These are phyloP conservation scores for Drosophila testacea DNA, from an alignment of 2,888 invertebrate genomes.

Conservation along the genomic window DNA sequence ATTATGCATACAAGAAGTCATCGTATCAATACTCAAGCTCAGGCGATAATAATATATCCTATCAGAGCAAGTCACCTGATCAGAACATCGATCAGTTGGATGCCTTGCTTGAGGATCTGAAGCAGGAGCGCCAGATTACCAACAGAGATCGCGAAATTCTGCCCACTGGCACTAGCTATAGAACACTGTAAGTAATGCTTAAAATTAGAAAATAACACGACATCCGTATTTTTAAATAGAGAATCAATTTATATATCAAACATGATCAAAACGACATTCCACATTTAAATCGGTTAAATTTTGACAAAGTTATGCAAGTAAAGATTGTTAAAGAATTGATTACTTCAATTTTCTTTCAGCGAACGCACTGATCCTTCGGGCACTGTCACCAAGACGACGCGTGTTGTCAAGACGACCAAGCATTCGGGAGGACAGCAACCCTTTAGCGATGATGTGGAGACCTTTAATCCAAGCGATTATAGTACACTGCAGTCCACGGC, in stretches of 20 bases:
- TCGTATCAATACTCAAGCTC: constrained; percentile 84
- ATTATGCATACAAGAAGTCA: constrained; percentile 83
- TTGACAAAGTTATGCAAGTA: too few relatives aligned
- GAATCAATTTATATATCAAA: too few relatives aligned
- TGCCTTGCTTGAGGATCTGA: constrained; percentile 90
- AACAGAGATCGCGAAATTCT: constrained; percentile 66
- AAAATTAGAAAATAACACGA: neutral
- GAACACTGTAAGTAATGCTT: constrained; percentile 79
- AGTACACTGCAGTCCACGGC: constrained; percentile 77
- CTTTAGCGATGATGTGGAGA: constrained; percentile 75
- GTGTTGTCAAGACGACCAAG: constrained; percentile 80
- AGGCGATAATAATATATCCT: constrained; percentile 75
- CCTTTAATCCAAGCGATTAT: constrained; percentile 74
- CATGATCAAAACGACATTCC: too few relatives aligned
- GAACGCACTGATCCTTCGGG: constrained; percentile 81
- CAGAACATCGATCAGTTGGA: constrained; percentile 92
- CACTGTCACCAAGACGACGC: constrained; percentile 81
- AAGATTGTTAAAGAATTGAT: too few relatives aligned
- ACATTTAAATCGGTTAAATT: too few relatives aligned
- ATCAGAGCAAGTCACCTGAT: constrained; percentile 71
- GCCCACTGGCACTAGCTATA: constrained; percentile 74
- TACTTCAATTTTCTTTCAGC: constrained; percentile 34
- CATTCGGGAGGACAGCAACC: constrained; percentile 67
- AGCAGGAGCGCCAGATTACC: constrained; percentile 85
- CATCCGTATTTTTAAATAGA: too few relatives aligned